phyloP scores from a whole-genome alignment of 2,113 vertebrate species.

The Poeciliopsis retropinna region DNA sequence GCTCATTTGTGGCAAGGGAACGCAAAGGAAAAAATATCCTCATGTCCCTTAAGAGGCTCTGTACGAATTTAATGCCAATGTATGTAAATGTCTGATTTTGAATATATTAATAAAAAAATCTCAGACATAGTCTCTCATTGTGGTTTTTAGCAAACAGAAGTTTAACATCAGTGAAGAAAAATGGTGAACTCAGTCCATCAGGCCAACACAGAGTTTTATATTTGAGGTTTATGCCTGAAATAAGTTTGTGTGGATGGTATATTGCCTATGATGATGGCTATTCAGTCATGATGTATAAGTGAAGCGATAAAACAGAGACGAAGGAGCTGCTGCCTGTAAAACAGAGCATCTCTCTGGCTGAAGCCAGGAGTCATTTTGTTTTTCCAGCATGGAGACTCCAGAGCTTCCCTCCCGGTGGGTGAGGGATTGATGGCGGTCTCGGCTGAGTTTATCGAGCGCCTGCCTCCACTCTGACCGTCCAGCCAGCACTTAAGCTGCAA shows the following conservation, averaged over 20 bases:
- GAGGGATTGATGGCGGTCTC: constrained; percentile 71
- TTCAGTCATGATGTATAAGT: not conserved
- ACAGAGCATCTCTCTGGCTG: constrained; percentile 37
- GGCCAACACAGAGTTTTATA: too few species aligned
- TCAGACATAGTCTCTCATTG: too few species aligned
- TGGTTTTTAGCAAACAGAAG: too few species aligned
- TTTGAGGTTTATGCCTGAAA: too few species aligned
- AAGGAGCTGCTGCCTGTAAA: constrained; percentile 1
- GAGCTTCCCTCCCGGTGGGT: constrained; percentile 43
- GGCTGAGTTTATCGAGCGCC: constrained; percentile 53
- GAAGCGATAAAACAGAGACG: not conserved
- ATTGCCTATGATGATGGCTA: not conserved
- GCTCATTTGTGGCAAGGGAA: too few species aligned
- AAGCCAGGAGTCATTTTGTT: constrained; percentile 55
- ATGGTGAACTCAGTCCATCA: too few species aligned
- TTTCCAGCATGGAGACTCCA: constrained; percentile 41
- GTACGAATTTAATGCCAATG: too few species aligned
- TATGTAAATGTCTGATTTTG: too few species aligned
- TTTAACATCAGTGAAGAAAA: too few species aligned
- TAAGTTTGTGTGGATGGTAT: not conserved
- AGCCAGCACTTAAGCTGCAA: constrained; percentile 36
- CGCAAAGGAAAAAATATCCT: too few species aligned
- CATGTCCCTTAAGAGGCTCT: too few species aligned
- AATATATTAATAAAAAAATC: too few species aligned
- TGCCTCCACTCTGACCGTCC: constrained; percentile 38